Base-by-base conservation (phyloP, 2,113 vertebrate genomes). In the Sclerurus mexicanus region DNA sequence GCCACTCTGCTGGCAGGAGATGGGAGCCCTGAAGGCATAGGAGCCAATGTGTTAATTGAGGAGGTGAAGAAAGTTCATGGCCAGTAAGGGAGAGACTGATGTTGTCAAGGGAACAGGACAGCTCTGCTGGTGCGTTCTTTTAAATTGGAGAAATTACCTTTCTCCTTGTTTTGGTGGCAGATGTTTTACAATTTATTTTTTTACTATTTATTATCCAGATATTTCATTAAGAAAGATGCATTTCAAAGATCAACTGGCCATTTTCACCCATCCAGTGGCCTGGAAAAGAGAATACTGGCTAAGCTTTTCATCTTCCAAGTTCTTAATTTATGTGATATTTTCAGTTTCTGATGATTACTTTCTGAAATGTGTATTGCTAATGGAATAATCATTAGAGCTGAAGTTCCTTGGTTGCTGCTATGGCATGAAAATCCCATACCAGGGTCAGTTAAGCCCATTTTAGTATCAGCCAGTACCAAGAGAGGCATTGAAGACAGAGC, bases 51-150 rank as follows among this genome's bases (percentile, higher is more conserved):
- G 46, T 91, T 96, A 93, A 94, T 8, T 96, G 81, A 42, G 46
- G 60, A 85, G 72, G 80, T 73, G 81, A 78, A 85, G 46, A 47
- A 94, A 90, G 52, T 66, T 87, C 59, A 55, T 44, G 63, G 23
- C n/a, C n/a, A 35, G 50, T 28, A 47, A 49, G 87, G 8, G 24
- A 89, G 82, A 88, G 64, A 85, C 76, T 84, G 63, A 55, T 16
- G 85, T 96, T 93, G 80, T 60, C 95, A 96, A 74, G 91, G 91
- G 79, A 96, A 97, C 84, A 74, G 19, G 60, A 40, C 6, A 46
- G 35, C 40, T 89, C 88, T 95, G 30, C 35, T 82, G 40, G 31
- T 39, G 49, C n/a, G 21, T 86, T 68, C 28, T 69, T 84, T 90
- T 50, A 90, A 71, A 66, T 3, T 64, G 5, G 44, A 67, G 33